Base-by-base conservation (phyloP, 2,888 invertebrate species). In the Thalpophila matura region DNA sequence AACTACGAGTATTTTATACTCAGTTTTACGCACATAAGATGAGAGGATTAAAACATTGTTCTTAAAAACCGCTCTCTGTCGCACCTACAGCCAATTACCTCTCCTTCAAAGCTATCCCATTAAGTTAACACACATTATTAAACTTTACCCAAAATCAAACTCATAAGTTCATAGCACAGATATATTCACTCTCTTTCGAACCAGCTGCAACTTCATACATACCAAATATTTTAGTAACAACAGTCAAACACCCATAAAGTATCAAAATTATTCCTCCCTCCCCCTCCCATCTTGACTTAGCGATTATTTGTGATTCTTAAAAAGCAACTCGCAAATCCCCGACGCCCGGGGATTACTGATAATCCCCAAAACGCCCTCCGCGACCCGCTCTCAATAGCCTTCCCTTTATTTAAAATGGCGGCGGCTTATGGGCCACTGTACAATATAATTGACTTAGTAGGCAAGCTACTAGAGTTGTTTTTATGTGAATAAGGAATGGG, bases 231-330 rank as follows among this genome's bases (percentile, higher is more conserved):
- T 33, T 42, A 22, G 4, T n/a, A 50, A 50, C 45, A 69, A 63
- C 45, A 45, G 20, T 26, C 40, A 40, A 63, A 46, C 35, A 42
- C 10, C 49, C 38, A 58, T 46, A 58, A 71, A 65, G 43, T 50
- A 50, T 45, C 38, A 53, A 53, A 64, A 46, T 66, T 14, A 55
- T 51, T 18, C 38, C 38, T 7, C 49, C 65, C 38, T 7, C 29
- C 50, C 20, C 26, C 26, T 35, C 14, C 46, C 37, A 27, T 43
- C 49, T 38, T 57, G 58, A 70, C 65, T 66, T 62, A 54, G 59
- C 59, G 62, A 67, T 71, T 70, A 75, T 67, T 74, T 71, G 65
- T 59, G 66, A 59, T 74, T 75, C 71, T 56, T 71, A 62, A 43
- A 74, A 74, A 66, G 66, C 50, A 42, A 51, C 59, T 62, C 71